phyloP scores from a whole-genome alignment of 2,113 vertebrate genomes.

The Vulpes lagopus region DNA sequence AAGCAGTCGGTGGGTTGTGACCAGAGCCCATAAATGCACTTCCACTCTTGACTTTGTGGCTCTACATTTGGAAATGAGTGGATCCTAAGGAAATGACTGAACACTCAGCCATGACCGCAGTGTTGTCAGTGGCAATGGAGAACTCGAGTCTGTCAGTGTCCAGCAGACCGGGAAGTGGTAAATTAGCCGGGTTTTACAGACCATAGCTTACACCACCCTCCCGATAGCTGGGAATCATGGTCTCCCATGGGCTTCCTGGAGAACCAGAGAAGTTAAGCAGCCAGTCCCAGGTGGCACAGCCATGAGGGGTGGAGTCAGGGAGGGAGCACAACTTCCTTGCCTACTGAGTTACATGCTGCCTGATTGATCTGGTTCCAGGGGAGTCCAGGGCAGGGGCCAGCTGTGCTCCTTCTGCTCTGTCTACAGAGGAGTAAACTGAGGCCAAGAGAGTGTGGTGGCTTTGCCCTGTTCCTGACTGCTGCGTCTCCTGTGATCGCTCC shows the following conservation, averaged over 20 bases:
- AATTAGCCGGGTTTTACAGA: background rate
- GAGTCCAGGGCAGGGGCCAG: background rate
- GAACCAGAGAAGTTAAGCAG: background rate
- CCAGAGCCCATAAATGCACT: background rate
- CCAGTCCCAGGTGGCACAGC: background rate
- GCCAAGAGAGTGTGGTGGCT: background rate
- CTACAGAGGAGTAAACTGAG: background rate
- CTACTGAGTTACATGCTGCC: background rate
- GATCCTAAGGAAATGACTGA: background rate
- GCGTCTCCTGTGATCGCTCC: fast-evolving
- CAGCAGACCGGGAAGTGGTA: background rate
- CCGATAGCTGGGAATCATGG: fast-evolving
- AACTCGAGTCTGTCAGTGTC: fast-evolving
- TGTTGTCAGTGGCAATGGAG: fast-evolving
- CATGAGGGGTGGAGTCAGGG: fast-evolving
- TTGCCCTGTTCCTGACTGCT: background rate
- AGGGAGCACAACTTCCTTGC: background rate
- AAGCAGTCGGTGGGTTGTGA: background rate
- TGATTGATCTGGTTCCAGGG: no score
- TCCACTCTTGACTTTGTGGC: background rate
- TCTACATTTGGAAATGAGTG: background rate
- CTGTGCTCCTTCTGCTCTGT: no score
- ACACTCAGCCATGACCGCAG: fast-evolving
- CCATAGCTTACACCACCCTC: background rate
- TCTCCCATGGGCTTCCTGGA: background rate